Percentiles rank a stretch among this genome's conserved stretches.
Conservation (phyloP, 2,113 vertebrate genomes). For the Nansenia antarctica region DNA sequence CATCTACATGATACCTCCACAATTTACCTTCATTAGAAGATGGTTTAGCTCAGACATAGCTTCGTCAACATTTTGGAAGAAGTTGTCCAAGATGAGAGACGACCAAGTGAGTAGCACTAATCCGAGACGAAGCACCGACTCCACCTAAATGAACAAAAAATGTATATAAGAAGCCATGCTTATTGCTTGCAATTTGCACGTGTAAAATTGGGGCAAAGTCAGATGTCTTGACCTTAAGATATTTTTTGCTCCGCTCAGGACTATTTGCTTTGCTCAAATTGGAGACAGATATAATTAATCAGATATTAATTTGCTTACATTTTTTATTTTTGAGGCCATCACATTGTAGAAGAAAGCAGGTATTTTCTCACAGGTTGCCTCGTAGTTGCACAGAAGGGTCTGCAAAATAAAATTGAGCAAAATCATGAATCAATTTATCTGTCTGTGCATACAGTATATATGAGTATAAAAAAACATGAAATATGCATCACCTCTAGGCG, state of each 20-base stretch:
- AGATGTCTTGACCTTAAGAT: too few species aligned
- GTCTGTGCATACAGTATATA: background rate
- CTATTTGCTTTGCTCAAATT: background rate
- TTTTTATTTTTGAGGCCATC: constrained; percentile 76
- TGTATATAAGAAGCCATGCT: background rate
- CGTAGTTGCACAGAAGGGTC: constrained; percentile 76
- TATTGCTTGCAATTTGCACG: too few species aligned
- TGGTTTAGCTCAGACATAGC: constrained; percentile 73
- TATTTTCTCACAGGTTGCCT: constrained; percentile 73
- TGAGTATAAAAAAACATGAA: background rate
- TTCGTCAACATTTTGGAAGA: constrained; percentile 76
- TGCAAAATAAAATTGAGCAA: constrained; percentile 41
- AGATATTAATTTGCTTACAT: constrained; percentile 66
- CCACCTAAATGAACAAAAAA: constrained; percentile 69
- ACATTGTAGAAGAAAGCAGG: constrained; percentile 73
- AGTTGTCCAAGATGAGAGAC: constrained; percentile 77
- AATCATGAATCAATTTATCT: background rate
- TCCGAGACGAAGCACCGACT: constrained; percentile 77
- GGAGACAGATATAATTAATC: background rate
- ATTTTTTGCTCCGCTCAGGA: too few species aligned
- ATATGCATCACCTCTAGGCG: constrained; percentile 75
- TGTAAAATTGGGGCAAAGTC: too few species aligned
- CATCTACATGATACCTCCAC: background rate
- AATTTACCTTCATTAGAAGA: constrained; percentile 79
- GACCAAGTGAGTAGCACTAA: constrained; percentile 82